A percentile compares a stretch with the other conserved stretches of the same genome.
phyloP scores from a whole-genome alignment of 2,113 vertebrate species.

The Tragulus kanchil region DNA sequence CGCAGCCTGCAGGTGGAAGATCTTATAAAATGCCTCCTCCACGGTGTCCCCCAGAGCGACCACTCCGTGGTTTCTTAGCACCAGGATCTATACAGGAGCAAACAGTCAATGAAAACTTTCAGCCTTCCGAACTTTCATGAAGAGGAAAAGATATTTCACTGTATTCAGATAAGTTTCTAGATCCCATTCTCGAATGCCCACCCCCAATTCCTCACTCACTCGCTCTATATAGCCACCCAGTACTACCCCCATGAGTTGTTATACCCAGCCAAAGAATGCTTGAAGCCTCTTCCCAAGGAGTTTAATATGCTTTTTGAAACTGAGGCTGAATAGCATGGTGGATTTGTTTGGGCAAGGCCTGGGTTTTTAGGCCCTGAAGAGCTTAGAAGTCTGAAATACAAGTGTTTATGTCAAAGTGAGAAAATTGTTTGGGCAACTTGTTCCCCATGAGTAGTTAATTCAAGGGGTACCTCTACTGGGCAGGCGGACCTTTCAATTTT shows the following conservation, averaged over 20 bases:
- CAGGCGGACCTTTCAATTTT: no score
- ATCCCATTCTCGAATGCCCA: background rate
- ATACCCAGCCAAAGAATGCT: background rate
- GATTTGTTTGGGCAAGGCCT: slow-evolving; percentile 17
- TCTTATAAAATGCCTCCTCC: slow-evolving; percentile 97
- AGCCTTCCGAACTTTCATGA: background rate
- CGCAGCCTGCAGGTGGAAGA: slow-evolving; percentile 97
- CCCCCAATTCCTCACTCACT: background rate
- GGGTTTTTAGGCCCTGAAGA: background rate
- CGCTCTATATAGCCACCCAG: background rate
- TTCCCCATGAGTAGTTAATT: background rate
- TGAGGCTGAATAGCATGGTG: background rate
- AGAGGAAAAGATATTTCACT: background rate
- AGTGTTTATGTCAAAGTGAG: background rate
- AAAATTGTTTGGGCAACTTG: background rate
- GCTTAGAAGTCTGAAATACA: background rate
- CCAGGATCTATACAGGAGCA: slow-evolving; percentile 91
- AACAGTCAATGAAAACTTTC: background rate
- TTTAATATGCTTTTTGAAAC: background rate
- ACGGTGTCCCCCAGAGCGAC: slow-evolving; percentile 95
- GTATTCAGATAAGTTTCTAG: background rate
- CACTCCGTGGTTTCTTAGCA: slow-evolving; percentile 97
- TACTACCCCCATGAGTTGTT: background rate
- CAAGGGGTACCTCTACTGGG: no score
- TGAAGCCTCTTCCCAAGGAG: background rate